Base-by-base conservation (phyloP, 2,888 invertebrate species). In the Silvanus unidentatus region DNA sequence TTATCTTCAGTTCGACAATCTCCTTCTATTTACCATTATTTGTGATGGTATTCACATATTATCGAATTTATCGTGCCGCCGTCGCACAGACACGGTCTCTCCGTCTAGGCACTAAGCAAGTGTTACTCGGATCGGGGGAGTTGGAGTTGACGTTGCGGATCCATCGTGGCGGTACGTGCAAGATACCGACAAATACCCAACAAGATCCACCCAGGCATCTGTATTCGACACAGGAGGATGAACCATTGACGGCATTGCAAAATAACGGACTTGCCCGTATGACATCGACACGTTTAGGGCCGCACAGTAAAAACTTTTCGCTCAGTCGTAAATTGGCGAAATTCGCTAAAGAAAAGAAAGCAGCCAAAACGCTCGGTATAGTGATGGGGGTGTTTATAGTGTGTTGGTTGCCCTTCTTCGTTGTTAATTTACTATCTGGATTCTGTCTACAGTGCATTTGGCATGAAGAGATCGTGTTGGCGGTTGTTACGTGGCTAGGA, bases 11-110 rank as follows among this genome's bases (percentile, higher is more conserved):
- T 10, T 97, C 97, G 38, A 88, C 94, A 52, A 93, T 99, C 64
- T 97, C 97, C 13, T 99, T 99, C 75, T 99, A 98, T 72, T 79
- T 95, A 58, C 99, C 99, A 16, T 76, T 98, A 16, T 84, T 93
- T 69, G 91, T 99, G 44, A 99, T 99, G 94, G 89, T 98, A 54
- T 96, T 97, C 72, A 97, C 97, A 2, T 99, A 99, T 71, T 95
- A 91, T 71, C 84, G 90, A 56, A 97, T 97, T 59, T 97, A 97
- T 73, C 79, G 89, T 36, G 96, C 96, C 2, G 97, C 97, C 2
- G 87, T 89, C 1, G 86, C 88, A 59, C 96, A 96, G 73, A 94
- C 93, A 43, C 79, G 88, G 52, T 93, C 93, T 42, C 76, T 97
- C 28, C 88, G 92, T 65, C 80, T 90, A 48, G 97, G 97, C 47